Evolutionary conservation across 2,113 vertebrate genomes (phyloP).

Genomic region (Triplophysa tibetana): DNA sequence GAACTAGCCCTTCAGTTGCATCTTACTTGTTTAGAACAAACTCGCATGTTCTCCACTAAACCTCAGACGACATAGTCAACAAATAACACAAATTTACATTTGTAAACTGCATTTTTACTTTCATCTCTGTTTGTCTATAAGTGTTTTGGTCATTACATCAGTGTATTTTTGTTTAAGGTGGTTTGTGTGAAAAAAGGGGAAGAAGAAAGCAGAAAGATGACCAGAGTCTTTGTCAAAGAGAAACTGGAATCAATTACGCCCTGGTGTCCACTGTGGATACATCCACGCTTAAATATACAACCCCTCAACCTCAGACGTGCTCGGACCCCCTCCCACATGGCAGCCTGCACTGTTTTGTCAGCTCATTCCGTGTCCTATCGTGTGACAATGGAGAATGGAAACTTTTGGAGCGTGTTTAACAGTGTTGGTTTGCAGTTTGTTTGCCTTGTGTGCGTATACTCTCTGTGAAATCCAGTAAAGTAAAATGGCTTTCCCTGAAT

Average conservation of each 20-base stretch:
- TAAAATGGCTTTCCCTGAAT: constrained; percentile 75
- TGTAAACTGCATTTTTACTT: constrained; percentile 17
- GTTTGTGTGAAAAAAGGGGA: constrained; percentile 41
- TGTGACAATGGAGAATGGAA: constrained; percentile 74
- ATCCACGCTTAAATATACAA: constrained; percentile 56
- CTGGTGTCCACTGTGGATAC: constrained; percentile 57
- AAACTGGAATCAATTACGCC: constrained; percentile 55
- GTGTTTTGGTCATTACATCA: constrained; percentile 19
- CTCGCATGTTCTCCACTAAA: constrained; percentile 10
- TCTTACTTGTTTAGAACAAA: constrained; percentile 37
- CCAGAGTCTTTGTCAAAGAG: constrained; percentile 34
- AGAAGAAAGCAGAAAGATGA: constrained; percentile 10
- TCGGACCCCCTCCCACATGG: constrained; percentile 59
- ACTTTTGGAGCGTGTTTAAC: constrained; percentile 72
- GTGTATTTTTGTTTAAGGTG: constrained; percentile 36
- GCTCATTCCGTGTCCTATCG: constrained; percentile 62
- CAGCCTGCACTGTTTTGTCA: constrained; percentile 57
- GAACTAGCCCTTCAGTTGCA: not conserved
- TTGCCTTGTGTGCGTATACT: constrained; percentile 62
- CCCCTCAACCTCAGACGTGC: constrained; percentile 55
- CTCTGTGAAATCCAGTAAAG: constrained; percentile 73
- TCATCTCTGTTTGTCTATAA: constrained; percentile 31
- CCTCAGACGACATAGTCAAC: constrained; percentile 21
- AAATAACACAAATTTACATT: constrained; percentile 20
- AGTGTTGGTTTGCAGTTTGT: constrained; percentile 67